phyloP scores from a whole-genome alignment of 2,888 invertebrate genomes.

The Chirona hameri region DNA sequence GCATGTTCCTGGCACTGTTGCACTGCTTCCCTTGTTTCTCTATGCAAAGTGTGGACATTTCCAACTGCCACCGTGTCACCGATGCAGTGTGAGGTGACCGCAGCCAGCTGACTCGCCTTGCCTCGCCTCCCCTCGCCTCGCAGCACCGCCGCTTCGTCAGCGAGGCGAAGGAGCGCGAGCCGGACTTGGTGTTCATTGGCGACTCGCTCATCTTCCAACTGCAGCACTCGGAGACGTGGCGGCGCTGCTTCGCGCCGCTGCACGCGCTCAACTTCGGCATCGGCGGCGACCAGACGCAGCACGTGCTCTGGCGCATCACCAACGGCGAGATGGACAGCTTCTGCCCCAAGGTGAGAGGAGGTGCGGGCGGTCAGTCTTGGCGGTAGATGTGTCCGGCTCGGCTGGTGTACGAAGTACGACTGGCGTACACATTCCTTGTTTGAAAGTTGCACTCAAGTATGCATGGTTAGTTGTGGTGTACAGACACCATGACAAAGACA shows the following conservation, averaged over 20 bases:
- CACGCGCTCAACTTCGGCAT: constrained; percentile 90
- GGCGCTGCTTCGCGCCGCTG: constrained; percentile 82
- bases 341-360: constrained; percentile 67
- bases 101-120: not conserved
- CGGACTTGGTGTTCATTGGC: constrained; percentile 86
- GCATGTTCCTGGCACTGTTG: no score
- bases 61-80: not conserved
- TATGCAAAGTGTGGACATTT: no score
- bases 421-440: no score
- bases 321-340: constrained; percentile 87
- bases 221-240: constrained; percentile 81
- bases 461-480: no score
- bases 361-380: no score
- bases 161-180: constrained; percentile 83
- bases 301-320: constrained; percentile 82
- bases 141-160: constrained; percentile 81
- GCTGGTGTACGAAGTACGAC: no score
- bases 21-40: no score
- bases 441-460: no score
- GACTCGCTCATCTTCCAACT: constrained; percentile 81
- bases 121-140: constrained; percentile 43
- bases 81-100: not conserved
- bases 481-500: no score
- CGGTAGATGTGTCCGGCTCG: no score
- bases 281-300: constrained; percentile 79